A percentile compares a stretch with the other conserved stretches of the same genome.
phyloP scores from a whole-genome alignment of 2,888 invertebrate species.

The Cremastinae sp. region DNA sequence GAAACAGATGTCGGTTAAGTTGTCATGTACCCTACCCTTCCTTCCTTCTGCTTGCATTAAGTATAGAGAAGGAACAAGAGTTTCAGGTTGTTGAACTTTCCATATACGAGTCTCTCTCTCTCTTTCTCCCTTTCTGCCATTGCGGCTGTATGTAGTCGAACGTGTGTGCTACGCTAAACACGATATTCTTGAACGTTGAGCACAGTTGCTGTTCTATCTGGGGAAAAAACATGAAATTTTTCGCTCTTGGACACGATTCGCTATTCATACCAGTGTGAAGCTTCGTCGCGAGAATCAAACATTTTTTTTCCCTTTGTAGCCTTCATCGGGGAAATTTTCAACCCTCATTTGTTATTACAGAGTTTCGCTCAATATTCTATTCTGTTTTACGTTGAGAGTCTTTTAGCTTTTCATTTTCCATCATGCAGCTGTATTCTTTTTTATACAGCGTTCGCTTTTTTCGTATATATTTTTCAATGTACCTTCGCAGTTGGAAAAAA shows the following conservation, averaged over 20 bases:
- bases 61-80: constrained; percentile 36
- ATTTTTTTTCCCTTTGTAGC: too few relatives aligned
- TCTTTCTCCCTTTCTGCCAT: too few relatives aligned
- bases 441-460: constrained; percentile 1
- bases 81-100: constrained; percentile 60
- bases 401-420: constrained; percentile 17
- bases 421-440: neutral
- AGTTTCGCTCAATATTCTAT: constrained; percentile 40
- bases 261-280: too few relatives aligned
- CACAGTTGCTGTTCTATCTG: too few relatives aligned
- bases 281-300: too few relatives aligned
- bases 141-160: too few relatives aligned
- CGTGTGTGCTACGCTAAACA: too few relatives aligned
- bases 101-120: constrained; percentile 43
- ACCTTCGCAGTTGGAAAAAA: neutral
- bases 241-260: too few relatives aligned
- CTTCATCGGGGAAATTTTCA: too few relatives aligned
- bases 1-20: constrained; percentile 29
- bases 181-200: too few relatives aligned
- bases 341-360: constrained; percentile 28
- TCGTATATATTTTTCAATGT: neutral
- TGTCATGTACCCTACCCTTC: constrained; percentile 12
- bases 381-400: neutral
- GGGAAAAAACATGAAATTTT: too few relatives aligned
- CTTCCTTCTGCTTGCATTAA: constrained; percentile 24